Conservation (phyloP, 2,113 vertebrate genomes). For the Heterotilapia buettikoferi region DNA sequence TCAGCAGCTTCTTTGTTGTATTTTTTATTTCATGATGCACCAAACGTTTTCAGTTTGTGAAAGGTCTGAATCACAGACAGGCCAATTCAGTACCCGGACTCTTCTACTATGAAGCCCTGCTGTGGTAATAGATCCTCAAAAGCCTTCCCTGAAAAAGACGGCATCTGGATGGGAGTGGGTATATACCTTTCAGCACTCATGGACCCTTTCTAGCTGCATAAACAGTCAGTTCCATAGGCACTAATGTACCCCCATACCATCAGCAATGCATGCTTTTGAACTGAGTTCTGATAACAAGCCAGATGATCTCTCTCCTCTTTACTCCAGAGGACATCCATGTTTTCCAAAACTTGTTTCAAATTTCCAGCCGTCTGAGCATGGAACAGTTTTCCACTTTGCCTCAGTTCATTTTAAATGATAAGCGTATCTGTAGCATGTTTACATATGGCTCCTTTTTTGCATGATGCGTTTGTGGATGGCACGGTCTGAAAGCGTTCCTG, state of each 20-base stretch:
- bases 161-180: neutral
- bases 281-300: neutral
- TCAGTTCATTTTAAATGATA: neutral
- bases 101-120: neutral
- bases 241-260: neutral
- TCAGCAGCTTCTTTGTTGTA: neutral
- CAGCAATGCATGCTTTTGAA: neutral
- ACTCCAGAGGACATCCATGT: neutral
- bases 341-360: neutral
- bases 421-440: neutral
- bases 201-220: neutral
- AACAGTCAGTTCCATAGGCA: neutral
- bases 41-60: neutral
- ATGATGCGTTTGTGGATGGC: neutral
- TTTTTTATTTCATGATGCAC: neutral
- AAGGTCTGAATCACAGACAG: neutral
- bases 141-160: neutral
- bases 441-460: neutral
- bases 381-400: neutral
- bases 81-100: neutral
- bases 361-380: fast-evolving
- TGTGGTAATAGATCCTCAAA: neutral
- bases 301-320: neutral
- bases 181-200: neutral
- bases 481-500: neutral